Conservation (phyloP, 2,113 vertebrate genomes). For the Trogon melanurus region DNA sequence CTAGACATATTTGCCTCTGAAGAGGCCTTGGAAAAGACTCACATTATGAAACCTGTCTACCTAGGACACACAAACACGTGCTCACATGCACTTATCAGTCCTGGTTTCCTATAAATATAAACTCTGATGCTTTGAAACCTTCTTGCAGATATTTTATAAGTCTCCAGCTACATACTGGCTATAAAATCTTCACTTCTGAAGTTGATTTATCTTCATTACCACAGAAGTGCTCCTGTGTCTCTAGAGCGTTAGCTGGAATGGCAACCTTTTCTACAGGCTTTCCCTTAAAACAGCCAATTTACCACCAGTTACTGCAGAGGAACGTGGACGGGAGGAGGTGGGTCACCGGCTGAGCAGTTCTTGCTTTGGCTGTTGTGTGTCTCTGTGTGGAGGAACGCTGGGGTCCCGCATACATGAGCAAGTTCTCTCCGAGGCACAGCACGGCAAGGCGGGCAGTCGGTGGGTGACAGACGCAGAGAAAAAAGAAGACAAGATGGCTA, state of each 20-base stretch:
- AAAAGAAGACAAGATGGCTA: background rate
- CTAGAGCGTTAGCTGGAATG: background rate
- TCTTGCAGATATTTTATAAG: background rate
- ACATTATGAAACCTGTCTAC: background rate
- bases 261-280: background rate
- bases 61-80: rapidly evolving
- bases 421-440: background rate
- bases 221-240: background rate
- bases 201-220: background rate
- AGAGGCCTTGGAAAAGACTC: background rate
- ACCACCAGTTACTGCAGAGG: background rate
- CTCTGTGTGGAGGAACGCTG: background rate
- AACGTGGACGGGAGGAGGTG: too few species aligned
- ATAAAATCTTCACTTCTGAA: background rate
- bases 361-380: background rate
- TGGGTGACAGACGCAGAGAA: background rate
- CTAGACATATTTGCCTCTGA: background rate
- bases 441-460: background rate
- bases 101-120: background rate
- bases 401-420: background rate
- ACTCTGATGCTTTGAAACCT: background rate
- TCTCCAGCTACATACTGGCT: background rate
- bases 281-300: background rate
- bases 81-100: background rate
- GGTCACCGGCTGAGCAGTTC: background rate